Base-by-base conservation (phyloP, 2,113 vertebrate species). In the Sphaerodactylus townsendi region DNA sequence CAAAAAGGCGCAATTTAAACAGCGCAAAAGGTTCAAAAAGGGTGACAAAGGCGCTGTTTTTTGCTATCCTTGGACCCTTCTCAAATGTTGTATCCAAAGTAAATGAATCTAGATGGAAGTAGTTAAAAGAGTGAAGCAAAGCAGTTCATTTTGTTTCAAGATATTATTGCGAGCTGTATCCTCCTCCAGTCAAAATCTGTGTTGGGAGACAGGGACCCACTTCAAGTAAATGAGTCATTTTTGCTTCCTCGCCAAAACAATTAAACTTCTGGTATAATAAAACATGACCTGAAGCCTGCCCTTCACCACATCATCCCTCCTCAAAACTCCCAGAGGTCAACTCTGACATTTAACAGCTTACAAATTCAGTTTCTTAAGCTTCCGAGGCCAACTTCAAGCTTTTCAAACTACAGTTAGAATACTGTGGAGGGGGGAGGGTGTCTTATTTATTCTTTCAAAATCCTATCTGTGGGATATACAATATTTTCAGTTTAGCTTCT, bases 21-120 rank as follows among this genome's bases (percentile, higher is more conserved):
- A 94, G 90, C 3, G 19, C 94, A 93, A 95, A 94, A 84, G 88
- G 94, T 95, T 96, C 93, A 96, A 88, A 93, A 91, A 90, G 91
- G 92, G 94, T 93, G 91, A 95, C 94, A 93, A 95, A 96, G 93
- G 93, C 91, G 91, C 88, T 94, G 87, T 37, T 85, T 94, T 94
- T 92, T 97, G 95, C 95, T 96, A 59, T 96, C 92, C 74, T 96
- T 97, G 96, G 96, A 96, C 86, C 37, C 0, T 5, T 89, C 75
- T 92, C 95, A 96, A 94, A 79, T 93, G 83, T 85, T 90, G 86
- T 88, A 89, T 97, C 96, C 96, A 96, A 97, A 96, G 95, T 93
- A 95, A 96, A 96, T 96, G 89, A 94, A 95, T 94, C 91, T 94
- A 94, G 92, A 95, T 96, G 95, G 96, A 96, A 97, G 95, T 93